Conservation (phyloP, 2,797 vertebrate genomes). For the Microctenopoma stevenorrisi region DNA sequence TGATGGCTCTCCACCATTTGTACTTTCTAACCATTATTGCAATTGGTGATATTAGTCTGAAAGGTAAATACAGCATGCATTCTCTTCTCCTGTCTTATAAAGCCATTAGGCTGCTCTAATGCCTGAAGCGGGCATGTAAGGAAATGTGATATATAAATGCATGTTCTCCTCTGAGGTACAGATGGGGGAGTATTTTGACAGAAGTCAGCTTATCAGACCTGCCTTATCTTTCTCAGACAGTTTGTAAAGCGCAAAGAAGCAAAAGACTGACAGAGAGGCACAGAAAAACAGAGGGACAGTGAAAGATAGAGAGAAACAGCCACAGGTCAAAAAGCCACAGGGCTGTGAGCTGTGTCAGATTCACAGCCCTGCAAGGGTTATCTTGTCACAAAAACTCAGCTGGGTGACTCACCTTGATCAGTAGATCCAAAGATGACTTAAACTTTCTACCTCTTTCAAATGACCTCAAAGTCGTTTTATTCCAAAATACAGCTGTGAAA, state of each 20-base stretch:
- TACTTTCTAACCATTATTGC: conserved; percentile 22
- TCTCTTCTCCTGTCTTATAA: conserved; percentile 68
- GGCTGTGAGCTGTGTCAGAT: conserved; percentile 72
- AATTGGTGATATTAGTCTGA: conserved; percentile 49
- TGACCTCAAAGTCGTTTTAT: conserved; percentile 51
- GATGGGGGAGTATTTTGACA: conserved; percentile 69
- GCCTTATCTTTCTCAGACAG: conserved; percentile 82
- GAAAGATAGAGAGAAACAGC: conserved; percentile 55
- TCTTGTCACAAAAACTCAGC: conserved; percentile 70
- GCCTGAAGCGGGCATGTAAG: conserved; percentile 66
- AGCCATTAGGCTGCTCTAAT: conserved; percentile 77
- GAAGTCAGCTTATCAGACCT: conserved; percentile 79
- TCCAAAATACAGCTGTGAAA: too few relatives aligned
- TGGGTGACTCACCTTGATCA: conserved; percentile 72
- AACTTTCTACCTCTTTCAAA: conserved; percentile 48
- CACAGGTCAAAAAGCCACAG: conserved; percentile 76
- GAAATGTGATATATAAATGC: conserved; percentile 77
- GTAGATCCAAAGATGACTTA: conserved; percentile 53
- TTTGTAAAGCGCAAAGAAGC: conserved; percentile 75
- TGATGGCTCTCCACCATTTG: neutral
- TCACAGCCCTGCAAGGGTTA: conserved; percentile 67
- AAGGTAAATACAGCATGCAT: conserved; percentile 61
- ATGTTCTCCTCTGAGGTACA: conserved; percentile 75
- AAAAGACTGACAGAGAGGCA: conserved; percentile 24
- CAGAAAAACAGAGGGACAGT: conserved; percentile 25